Percentiles rank a stretch among this genome's conserved stretches.
Conservation (phyloP, 2,113 vertebrate species). For the Triplophysa dalaica region DNA sequence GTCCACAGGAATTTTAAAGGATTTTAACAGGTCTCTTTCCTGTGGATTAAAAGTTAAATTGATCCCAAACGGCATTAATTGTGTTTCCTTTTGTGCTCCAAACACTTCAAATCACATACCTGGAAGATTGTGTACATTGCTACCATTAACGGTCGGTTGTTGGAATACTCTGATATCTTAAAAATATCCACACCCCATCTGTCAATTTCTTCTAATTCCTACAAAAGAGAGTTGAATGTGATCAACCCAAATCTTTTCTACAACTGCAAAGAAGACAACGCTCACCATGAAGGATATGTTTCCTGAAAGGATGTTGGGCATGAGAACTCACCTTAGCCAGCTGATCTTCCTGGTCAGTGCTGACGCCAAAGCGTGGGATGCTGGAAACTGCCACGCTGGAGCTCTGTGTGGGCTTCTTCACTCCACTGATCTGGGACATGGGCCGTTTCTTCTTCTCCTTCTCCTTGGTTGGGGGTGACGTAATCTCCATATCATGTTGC, state of each 20-base stretch:
- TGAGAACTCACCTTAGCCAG: conserved; percentile 79
- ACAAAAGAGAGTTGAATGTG: conserved; percentile 31
- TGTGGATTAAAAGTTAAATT: conserved; percentile 53
- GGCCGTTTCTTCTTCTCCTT: conserved; percentile 80
- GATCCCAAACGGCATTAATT: not conserved
- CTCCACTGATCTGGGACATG: conserved; percentile 87
- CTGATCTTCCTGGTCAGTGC: conserved; percentile 78
- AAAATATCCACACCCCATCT: conserved; percentile 91
- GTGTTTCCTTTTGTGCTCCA: not conserved
- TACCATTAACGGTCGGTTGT: conserved; percentile 85
- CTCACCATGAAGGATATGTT: not conserved
- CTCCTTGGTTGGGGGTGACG: conserved; percentile 74
- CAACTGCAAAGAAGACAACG: not conserved
- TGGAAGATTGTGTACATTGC: conserved; percentile 90
- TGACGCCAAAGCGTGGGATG: conserved; percentile 87
- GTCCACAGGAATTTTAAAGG: conserved; percentile 85
- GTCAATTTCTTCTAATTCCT: conserved; percentile 88
- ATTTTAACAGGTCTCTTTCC: conserved; percentile 91
- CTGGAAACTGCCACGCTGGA: conserved; percentile 71
- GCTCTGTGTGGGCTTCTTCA: conserved; percentile 76
- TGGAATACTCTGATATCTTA: conserved; percentile 84
- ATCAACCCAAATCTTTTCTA: not conserved
- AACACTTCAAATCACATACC: conserved; percentile 67
- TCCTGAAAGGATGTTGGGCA: not conserved
- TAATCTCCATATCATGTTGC: conserved; percentile 89